Base-by-base conservation (phyloP, 2,113 vertebrate species). In the Pycnonotus jocosus region DNA sequence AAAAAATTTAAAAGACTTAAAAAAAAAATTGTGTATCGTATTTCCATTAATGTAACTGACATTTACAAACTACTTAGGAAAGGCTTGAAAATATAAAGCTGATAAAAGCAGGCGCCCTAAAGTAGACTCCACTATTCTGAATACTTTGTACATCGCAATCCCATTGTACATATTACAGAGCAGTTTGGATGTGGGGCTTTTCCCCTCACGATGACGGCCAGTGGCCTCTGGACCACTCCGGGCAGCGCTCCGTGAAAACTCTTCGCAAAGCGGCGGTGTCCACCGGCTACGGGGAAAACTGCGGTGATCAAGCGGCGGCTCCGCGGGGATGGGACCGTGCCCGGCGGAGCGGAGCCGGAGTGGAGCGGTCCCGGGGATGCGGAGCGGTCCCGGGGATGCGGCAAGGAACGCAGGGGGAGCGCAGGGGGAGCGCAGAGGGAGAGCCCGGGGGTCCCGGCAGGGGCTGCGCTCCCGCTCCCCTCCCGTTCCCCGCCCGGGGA, bases 191-290 rank as follows among this genome's bases (percentile, higher is more conserved):
- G 28, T 6, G 2, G 11, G 1, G 2, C 5, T 28, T 40, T 47
- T 2, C 6, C 53, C 54, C 11, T 0, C 1, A 2, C 5, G 4
- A 6, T 0, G 23, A n/a, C 1, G 1, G 16, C 31, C 22, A 11
- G 9, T 1, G 28, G 8, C 27, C 25, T 9, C 54, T 1, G 31
- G 20, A 27, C 83, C 44, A 18, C 2, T 24, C 68, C 3, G 18
- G 24, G 50, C 57, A 35, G 35, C 0, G 42, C 65, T 23, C 60
- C 4, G 3, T 4, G 50, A 28, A 15, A 93, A 62, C 69, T 83
- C 80, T 2, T 4, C 4, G 1, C 53, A 10, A 48, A 64, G 11
- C 11, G 7, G 16, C 1, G 45, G 9, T 5, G 86, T 15, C 35
- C 81, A 2, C 23, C 10, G 35, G 45, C 47, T 17, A 3, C 19